These are phyloP conservation scores for Melospiza georgiana DNA, from an alignment of 2,113 vertebrate species.

Conservation along the genomic window DNA sequence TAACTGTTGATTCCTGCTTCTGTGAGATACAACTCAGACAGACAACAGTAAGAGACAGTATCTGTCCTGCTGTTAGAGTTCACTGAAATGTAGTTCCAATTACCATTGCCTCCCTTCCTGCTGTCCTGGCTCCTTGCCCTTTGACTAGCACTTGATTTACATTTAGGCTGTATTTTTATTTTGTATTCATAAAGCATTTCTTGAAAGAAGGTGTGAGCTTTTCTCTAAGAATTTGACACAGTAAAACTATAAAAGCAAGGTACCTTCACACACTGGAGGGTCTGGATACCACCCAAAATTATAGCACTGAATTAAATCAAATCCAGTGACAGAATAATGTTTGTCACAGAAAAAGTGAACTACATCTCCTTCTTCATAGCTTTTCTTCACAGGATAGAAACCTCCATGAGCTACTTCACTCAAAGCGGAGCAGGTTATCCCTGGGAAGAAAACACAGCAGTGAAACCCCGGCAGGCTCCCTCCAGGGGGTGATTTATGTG, in stretches of 20 bases:
- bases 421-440: conserved; percentile 62
- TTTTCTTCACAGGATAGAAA: conserved; percentile 71
- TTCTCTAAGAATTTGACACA: neutral
- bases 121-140: neutral
- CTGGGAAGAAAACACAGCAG: conserved; percentile 50
- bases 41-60: neutral
- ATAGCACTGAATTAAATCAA: conserved; percentile 81
- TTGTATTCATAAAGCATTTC: neutral
- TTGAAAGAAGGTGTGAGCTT: neutral
- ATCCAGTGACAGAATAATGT: conserved; percentile 72
- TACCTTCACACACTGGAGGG: conserved; percentile 81
- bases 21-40: neutral
- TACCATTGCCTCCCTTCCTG: neutral
- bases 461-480: neutral
- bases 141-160: neutral
- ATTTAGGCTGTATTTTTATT: neutral
- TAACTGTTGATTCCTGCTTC: neutral
- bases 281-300: conserved; percentile 79
- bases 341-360: conserved; percentile 78
- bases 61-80: neutral
- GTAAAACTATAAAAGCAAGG: neutral
- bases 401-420: conserved; percentile 67
- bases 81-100: neutral
- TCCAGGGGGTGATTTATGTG: too few relatives aligned
- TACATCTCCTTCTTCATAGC: conserved; percentile 79